phyloP scores from a whole-genome alignment of 1,140 invertebrate species.

The Psix sp. region DNA sequence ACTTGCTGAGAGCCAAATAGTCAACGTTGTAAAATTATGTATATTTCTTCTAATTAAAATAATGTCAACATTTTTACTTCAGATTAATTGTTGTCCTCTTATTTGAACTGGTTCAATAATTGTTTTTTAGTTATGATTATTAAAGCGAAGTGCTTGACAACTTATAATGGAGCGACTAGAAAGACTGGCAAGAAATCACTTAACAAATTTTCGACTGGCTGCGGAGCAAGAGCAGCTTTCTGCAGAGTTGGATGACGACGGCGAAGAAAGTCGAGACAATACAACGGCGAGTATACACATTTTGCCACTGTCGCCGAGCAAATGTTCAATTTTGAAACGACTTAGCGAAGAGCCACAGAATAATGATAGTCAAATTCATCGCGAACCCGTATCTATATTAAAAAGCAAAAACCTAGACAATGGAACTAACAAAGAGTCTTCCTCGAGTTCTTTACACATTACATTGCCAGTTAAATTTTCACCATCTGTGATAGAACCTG shows the following conservation, averaged over 20 bases:
- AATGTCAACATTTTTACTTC: neutral
- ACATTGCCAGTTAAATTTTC: conserved; percentile 68
- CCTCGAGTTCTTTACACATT: conserved; percentile 68
- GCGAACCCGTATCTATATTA: conserved; percentile 84
- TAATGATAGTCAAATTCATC: conserved; percentile 57
- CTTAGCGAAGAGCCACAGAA: conserved; percentile 68
- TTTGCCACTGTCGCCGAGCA: conserved; percentile 59
- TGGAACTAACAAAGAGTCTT: conserved; percentile 74
- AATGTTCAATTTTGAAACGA: conserved; percentile 64
- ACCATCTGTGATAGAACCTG: conserved; percentile 73
- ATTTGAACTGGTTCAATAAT: conserved; percentile 4
- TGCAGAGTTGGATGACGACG: conserved; percentile 17
- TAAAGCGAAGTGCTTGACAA: conserved; percentile 25
- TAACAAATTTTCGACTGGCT: conserved; percentile 33
- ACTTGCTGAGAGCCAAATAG: no score
- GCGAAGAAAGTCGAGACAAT: conserved; percentile 41
- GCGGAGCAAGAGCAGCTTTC: conserved; percentile 16
- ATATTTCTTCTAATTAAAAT: neutral
- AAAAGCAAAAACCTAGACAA: conserved; percentile 85
- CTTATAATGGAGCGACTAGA: conserved; percentile 34
- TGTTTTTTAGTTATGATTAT: conserved; percentile 33
- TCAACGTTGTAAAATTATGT: no score
- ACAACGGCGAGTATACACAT: conserved; percentile 38
- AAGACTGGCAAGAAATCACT: conserved; percentile 37
- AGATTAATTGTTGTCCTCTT: neutral